These are phyloP conservation scores for Rhagonycha lutea DNA, from an alignment of 2,888 invertebrate species.

Conservation along the genomic window DNA sequence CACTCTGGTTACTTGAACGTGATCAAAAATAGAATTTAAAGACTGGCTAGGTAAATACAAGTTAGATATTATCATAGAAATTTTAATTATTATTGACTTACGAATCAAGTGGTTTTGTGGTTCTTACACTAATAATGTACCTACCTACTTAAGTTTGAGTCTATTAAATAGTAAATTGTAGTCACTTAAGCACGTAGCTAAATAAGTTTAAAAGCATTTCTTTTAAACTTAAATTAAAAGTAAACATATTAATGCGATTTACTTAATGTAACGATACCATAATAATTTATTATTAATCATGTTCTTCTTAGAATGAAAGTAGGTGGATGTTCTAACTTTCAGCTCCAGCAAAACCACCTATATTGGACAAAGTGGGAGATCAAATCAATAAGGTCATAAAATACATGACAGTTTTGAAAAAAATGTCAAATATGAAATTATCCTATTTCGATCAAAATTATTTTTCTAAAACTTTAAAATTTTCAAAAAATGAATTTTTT, in stretches of 20 bases:
- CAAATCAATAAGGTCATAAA: too few relatives aligned
- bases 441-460: too few relatives aligned
- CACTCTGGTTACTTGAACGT: conserved; percentile 13
- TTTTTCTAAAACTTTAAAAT: too few relatives aligned
- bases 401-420: too few relatives aligned
- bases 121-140: background rate
- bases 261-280: background rate
- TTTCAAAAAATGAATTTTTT: too few relatives aligned
- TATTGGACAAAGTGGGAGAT: too few relatives aligned
- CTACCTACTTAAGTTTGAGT: background rate
- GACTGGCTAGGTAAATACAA: background rate
- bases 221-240: background rate
- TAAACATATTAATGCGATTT: background rate
- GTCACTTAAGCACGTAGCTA: background rate
- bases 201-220: background rate
- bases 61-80: background rate
- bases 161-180: background rate
- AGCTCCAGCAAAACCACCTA: too few relatives aligned
- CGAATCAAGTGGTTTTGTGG: conserved; percentile 6
- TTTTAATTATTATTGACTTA: conserved; percentile 6
- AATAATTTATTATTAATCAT: background rate
- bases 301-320: background rate
- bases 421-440: too few relatives aligned
- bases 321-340: background rate
- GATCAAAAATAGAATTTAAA: conserved; percentile 2